phyloP scores from a whole-genome alignment of 1,140 invertebrate genomes.

The Rhagoletis zephyria region DNA sequence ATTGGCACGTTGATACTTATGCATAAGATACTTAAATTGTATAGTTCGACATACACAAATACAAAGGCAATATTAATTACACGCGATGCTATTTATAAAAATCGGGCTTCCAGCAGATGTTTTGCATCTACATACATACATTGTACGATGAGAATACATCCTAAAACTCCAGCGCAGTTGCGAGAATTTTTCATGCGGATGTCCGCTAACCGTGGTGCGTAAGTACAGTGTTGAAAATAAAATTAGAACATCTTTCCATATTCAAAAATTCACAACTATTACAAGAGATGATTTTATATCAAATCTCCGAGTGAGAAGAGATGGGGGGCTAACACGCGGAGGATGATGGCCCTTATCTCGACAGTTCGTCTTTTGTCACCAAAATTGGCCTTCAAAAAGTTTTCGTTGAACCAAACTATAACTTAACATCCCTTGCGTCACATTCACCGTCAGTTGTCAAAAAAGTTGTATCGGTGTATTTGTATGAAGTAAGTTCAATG shows the following conservation, averaged over 20 bases:
- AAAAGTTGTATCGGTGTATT: no score
- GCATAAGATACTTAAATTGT: conserved; percentile 4
- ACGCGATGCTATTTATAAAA: conserved; percentile 28
- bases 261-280: no score
- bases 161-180: conserved; percentile 4
- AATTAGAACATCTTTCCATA: neutral
- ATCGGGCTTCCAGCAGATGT: conserved; percentile 31
- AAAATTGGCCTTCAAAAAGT: no score
- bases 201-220: neutral
- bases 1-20: neutral
- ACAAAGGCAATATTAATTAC: conserved; percentile 2
- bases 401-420: no score
- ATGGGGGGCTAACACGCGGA: no score
- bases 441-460: no score
- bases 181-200: neutral
- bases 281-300: no score
- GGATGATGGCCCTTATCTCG: no score
- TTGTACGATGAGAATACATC: conserved; percentile 18
- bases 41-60: neutral
- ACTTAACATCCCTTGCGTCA: no score
- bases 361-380: no score
- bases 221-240: neutral
- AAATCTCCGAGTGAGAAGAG: no score
- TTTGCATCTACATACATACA: conserved; percentile 20
- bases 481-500: no score